Base-by-base conservation (phyloP, 1,140 invertebrate species). In the Kradibia gibbosae region DNA sequence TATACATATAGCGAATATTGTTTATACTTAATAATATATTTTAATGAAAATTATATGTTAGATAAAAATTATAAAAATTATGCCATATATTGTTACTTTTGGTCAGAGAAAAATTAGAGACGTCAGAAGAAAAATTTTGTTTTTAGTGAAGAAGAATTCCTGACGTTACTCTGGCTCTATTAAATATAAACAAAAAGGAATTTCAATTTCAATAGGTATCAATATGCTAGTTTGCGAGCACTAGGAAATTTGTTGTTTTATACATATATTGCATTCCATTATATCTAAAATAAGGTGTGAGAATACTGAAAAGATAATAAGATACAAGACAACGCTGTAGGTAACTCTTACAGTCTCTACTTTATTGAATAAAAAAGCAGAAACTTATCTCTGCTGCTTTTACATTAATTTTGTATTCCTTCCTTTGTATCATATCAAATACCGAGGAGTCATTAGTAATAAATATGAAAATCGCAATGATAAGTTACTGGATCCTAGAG, bases 261-360 rank as follows among this genome's bases (percentile, higher is more conserved):
- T 31, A 22, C 36, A 17, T 50, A 36, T 71, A 83, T 78, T 78
- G 70, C 39, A 78, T 31, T 25, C 28, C 20, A 0, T 3, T 55
- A 0, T 25, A 60, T 22, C n/a, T 62, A 82, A 62, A 62, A 60
- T 50, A 76, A 82, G 71, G 76, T 67, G 62, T 50, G 57, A 72
- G 48, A 74, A 60, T 67, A 74, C 17, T 67, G 55, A 42, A 73
- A 79, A 55, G 80, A 82, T 28, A 50, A 50, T 79, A 53, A 81
- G 62, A 79, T 65, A 81, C 72, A 80, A 83, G 84, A 87, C 86
- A 88, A 86, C 83, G 60, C 74, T 83, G 71, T 25, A 84, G 82
- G 80, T 82, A 85, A 85, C 73, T 78, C 36, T 70, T 48, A 28
- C 36, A 34, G 62, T 67, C 55, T 83, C 84, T 79, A 84, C 84